These are phyloP conservation scores for Eristalinus sepulchralis DNA, from an alignment of 2,888 invertebrate genomes.

Conservation along the genomic window DNA sequence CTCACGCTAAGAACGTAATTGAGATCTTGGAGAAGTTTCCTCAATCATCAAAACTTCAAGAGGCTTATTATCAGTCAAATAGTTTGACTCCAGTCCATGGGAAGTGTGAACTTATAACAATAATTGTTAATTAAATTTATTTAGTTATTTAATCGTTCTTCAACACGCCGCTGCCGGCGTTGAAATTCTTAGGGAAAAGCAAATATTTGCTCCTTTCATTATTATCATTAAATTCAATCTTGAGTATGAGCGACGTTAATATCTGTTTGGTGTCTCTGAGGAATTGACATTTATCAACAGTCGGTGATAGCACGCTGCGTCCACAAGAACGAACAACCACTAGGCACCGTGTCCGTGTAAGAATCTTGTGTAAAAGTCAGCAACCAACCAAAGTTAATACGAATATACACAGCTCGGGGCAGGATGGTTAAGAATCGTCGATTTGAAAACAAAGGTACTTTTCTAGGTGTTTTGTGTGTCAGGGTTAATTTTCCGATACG, in stretches of 20 bases:
- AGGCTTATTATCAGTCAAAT: neutral
- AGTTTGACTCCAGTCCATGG: neutral
- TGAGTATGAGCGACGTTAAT: neutral
- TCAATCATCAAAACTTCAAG: neutral
- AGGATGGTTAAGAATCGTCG: slow-evolving; percentile 79
- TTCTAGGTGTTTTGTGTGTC: neutral
- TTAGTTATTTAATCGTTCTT: neutral
- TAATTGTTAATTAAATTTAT: neutral
- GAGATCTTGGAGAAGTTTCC: neutral
- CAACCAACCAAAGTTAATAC: neutral
- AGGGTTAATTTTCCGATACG: neutral
- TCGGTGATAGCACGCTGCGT: slow-evolving; percentile 44
- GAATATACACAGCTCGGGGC: neutral
- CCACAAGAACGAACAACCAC: slow-evolving; percentile 14
- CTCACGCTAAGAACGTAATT: neutral
- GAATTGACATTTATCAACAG: slow-evolving; percentile 47
- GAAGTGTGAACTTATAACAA: neutral
- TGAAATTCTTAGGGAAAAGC: neutral
- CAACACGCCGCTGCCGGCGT: neutral
- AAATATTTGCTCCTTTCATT: slow-evolving; percentile 46
- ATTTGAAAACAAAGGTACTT: slow-evolving; percentile 75
- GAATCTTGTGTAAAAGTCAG: neutral
- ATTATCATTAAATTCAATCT: slow-evolving; percentile 34
- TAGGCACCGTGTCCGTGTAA: neutral
- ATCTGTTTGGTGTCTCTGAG: slow-evolving; percentile 11